Conservation (phyloP, 2,113 vertebrate species). For the Ellobius talpinus region DNA sequence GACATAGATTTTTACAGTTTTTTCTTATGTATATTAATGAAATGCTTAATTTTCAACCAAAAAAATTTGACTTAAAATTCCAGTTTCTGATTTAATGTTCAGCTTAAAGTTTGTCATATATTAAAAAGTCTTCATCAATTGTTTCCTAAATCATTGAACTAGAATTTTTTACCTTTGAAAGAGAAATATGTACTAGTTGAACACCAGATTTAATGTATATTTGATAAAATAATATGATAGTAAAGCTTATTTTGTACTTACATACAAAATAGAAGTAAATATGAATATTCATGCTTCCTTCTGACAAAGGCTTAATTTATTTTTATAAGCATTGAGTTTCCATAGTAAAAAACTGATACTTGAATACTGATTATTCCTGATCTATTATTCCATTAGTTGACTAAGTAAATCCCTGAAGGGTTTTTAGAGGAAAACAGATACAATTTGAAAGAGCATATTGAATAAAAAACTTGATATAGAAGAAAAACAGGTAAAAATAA, state of each 20-base stretch:
- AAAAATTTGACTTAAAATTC: neutral
- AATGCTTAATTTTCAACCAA: neutral
- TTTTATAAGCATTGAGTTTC: neutral
- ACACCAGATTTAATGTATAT: neutral
- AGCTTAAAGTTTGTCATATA: neutral
- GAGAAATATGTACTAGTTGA: neutral
- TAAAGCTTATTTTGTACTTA: neutral
- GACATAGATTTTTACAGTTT: neutral
- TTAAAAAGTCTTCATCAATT: neutral
- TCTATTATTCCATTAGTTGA: neutral
- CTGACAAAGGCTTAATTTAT: neutral
- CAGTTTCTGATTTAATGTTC: conserved; percentile 14
- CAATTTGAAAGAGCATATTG: neutral
- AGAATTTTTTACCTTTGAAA: neutral
- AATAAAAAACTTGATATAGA: neutral
- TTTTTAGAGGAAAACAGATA: neutral
- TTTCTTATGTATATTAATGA: conserved; percentile 36
- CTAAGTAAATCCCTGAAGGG: neutral
- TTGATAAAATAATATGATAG: conserved; percentile 6
- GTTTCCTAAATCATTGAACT: neutral
- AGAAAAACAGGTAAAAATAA: neutral
- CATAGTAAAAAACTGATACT: neutral
- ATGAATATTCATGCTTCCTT: neutral
- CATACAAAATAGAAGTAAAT: neutral
- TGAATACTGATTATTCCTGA: neutral